A percentile compares a stretch with the other conserved stretches of the same genome.
phyloP scores from a whole-genome alignment of 2,888 invertebrate genomes.

The Caenorhabditis macrosperma region DNA sequence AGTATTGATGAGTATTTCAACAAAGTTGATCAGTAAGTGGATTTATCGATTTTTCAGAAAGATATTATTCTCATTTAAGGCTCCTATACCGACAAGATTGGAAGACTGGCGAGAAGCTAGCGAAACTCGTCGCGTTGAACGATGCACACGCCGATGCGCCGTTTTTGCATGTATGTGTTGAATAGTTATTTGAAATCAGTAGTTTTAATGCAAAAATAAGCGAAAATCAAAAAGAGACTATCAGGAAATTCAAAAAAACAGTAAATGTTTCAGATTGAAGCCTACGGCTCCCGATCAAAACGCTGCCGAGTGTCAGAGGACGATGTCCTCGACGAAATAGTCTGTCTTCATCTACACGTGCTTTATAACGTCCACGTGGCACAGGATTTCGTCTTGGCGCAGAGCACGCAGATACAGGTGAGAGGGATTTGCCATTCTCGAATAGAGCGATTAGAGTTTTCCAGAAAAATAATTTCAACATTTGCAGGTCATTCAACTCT shows the following conservation, averaged over 20 bases:
- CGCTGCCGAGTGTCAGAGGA: constrained; percentile 63
- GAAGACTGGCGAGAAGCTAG: constrained; percentile 44
- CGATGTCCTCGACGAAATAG: constrained; percentile 69
- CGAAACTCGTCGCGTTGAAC: constrained; percentile 28
- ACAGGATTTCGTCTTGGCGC: constrained; percentile 65
- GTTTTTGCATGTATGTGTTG: constrained; percentile 42
- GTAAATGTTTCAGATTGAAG: constrained; percentile 61
- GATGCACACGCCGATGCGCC: constrained; percentile 31
- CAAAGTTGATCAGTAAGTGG: constrained; percentile 31
- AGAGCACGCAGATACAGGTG: constrained; percentile 71
- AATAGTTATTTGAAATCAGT: not conserved
- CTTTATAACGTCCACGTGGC: constrained; percentile 68
- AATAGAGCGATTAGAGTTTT: too few species aligned
- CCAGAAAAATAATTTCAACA: constrained; percentile 21
- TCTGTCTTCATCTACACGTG: constrained; percentile 69
- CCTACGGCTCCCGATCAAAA: constrained; percentile 56
- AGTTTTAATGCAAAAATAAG: not conserved
- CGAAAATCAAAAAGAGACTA: not conserved
- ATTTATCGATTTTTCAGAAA: not conserved
- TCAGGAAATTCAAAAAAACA: not conserved
- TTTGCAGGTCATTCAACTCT: constrained; percentile 71
- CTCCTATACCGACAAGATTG: constrained; percentile 26
- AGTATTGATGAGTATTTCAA: constrained; percentile 45
- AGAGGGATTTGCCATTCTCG: not conserved
- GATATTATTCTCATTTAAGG: not conserved